Conservation (phyloP, 1,140 invertebrate species). For the Polypedilum vanderplanki region DNA sequence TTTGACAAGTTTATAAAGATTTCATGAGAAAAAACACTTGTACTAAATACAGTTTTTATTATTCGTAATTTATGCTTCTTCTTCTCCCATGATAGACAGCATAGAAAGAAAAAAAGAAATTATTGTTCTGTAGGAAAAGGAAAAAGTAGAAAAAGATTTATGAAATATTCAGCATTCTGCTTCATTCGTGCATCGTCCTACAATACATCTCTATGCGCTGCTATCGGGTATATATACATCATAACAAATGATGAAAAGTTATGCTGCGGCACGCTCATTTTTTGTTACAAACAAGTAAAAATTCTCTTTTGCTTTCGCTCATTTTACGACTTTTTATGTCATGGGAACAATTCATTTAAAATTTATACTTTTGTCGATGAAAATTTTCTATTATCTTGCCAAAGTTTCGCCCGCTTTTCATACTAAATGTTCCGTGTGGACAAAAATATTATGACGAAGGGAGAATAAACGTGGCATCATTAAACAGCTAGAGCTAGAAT, state of each 20-base stretch:
- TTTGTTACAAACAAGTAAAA: not conserved
- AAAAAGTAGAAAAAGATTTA: too few species aligned
- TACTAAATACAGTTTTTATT: too few species aligned
- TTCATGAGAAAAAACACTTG: not conserved
- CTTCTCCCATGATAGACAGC: not conserved
- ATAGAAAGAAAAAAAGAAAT: too few species aligned
- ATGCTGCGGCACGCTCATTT: not conserved
- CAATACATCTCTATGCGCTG: not conserved
- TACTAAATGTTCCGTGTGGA: not conserved
- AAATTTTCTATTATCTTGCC: not conserved
- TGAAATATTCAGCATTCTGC: not conserved
- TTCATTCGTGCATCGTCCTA: not conserved
- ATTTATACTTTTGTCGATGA: slow-evolving; percentile 12
- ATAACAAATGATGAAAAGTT: not conserved
- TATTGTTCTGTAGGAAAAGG: too few species aligned
- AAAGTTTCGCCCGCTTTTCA: not conserved
- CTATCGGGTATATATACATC: not conserved
- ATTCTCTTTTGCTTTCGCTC: not conserved
- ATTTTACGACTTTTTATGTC: not conserved
- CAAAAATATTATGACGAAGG: not conserved
- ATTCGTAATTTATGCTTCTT: not conserved
- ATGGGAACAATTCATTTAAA: slow-evolving; percentile 19
- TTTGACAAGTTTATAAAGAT: slow-evolving; percentile 21
- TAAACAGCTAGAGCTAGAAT: not conserved
- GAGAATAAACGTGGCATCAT: not conserved